Evolutionary conservation across 2,888 invertebrate genomes (phyloP).

Genomic region (Apeira syringaria): DNA sequence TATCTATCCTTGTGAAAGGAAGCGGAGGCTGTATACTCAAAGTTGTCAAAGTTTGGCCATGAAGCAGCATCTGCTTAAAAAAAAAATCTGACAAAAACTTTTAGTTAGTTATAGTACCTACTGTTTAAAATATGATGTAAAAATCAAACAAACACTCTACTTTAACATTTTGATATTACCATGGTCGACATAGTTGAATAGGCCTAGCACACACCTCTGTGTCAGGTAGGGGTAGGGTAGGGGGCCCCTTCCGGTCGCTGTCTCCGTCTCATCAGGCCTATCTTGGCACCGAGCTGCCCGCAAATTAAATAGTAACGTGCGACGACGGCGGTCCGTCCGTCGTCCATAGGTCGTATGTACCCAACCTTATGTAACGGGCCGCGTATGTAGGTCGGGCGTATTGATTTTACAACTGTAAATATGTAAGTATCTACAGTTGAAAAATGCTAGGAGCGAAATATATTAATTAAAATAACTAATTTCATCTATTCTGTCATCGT

Average conservation of each 20-base stretch:
- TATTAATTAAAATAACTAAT: too few species aligned
- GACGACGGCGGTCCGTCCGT: constrained; percentile 40
- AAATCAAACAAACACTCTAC: constrained; percentile 22
- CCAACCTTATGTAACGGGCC: constrained; percentile 21
- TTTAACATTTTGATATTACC: constrained; percentile 49
- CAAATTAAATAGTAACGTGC: constrained; percentile 76
- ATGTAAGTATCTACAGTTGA: too few species aligned
- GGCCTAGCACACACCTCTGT: constrained; percentile 56
- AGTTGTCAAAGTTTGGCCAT: too few species aligned
- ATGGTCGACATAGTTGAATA: constrained; percentile 58
- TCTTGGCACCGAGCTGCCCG: constrained; percentile 69
- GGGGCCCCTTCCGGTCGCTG: constrained; percentile 68
- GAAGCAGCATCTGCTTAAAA: too few species aligned
- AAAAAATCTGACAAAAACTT: too few species aligned
- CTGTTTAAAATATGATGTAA: constrained; percentile 8
- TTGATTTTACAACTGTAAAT: constrained; percentile 14
- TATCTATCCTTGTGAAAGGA: too few species aligned
- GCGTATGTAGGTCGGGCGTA: constrained; percentile 23
- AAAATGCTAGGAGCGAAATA: too few species aligned
- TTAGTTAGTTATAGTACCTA: too few species aligned
- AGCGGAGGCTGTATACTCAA: too few species aligned
- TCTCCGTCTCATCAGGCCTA: constrained; percentile 79
- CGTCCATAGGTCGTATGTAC: constrained; percentile 22
- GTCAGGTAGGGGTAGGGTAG: constrained; percentile 42
- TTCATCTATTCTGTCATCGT: too few species aligned